Evolutionary conservation across 2,888 invertebrate species (phyloP), one percentile per base, ranked within the genome.

Genomic region (Hirtodrosophila duncani): DNA sequence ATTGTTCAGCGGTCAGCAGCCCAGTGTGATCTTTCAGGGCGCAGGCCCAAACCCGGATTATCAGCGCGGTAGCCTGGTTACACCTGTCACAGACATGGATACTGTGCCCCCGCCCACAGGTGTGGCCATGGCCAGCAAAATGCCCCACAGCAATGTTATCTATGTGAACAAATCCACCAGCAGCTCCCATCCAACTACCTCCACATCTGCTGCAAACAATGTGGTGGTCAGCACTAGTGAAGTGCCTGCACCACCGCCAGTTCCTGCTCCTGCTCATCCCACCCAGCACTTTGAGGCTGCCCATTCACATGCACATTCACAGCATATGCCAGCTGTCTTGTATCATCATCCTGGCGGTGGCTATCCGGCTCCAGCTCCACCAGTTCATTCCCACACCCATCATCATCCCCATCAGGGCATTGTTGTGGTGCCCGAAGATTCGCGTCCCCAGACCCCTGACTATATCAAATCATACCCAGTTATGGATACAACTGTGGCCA

Each of bases 401-500:
- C 67, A 56, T 2, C 66, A 63, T 0, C 48, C 26, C n/a, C 52
- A 63, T 24, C 56, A 48, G 4, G 46, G 42, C 39, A 72, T 80
- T 33, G 56, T 79, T 6, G 72, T 81, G n/a, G 81, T 81, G 45
- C 69, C 82, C 29, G 69, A 83, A 37, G 84, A 85, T 61, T 83
- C 82, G 24, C 82, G 85, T 53, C 86, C 86, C 4, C 86, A 86
- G 53, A 87, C 86, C 1, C 86, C 86, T 60, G 86, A 87, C 44
- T 87, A 87, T 56, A 86, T 86, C 10, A 85, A 86, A 71, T 85
- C 85, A 17, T 87, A 86, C 81, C 87, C 87, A 46, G 86, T 87
- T 51, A 87, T 87, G 87, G 87, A 87, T 82, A 86, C 86, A 50
- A 87, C 87, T 50, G 87, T 87, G 50, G 87, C 87, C 51, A 87